Base-by-base conservation (phyloP, 2,113 vertebrate species). In the Chascanopsetta lugubris region DNA sequence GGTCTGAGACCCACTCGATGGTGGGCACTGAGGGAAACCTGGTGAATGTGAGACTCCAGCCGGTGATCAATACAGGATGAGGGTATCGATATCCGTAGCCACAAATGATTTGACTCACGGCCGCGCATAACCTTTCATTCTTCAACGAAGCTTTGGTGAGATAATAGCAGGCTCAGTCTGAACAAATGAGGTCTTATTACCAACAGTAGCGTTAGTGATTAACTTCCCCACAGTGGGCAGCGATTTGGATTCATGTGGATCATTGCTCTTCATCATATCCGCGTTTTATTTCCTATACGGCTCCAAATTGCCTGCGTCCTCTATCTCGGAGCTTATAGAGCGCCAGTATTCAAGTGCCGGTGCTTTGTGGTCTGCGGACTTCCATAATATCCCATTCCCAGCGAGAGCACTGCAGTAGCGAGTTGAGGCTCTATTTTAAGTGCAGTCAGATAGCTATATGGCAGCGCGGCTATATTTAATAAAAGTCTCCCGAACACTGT, bases 391-490 rank as follows among this genome's bases (percentile, higher is more conserved):
- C 69, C 69, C 34, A 73, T 86, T 86, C 77, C 83, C 78, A 62
- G 69, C 48, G 78, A 82, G 85, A 86, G 83, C 71, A 72, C 72
- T 79, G 74, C 74, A 65, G 82, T 34, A 61, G 71, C n/a, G 12
- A 77, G 76, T 45, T 59, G 60, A 77, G 57, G 74, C 69, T 79
- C 87, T 87, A 88, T 86, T 90, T 87, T 86, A 83, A 87, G 85
- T 76, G 80, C 76, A 83, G 79, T 76, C 62, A 79, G 75, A 88
- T 72, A 80, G 85, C 80, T 87, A 69, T 84, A 82, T 79, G 76
- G 85, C 82, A 69, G 51, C 48, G 71, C 77, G 78, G 80, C 80
- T 87, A 82, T 87, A 86, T 88, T 86, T 86, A 87, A 88, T 88
- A 89, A 85, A 87, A 87, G 81, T 81, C 72, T 85, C 58, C 80